These are phyloP conservation scores for Pentamera pediparva DNA, from an alignment of 53 echinoderm and acorn worm genomes.

Conservation along the genomic window DNA sequence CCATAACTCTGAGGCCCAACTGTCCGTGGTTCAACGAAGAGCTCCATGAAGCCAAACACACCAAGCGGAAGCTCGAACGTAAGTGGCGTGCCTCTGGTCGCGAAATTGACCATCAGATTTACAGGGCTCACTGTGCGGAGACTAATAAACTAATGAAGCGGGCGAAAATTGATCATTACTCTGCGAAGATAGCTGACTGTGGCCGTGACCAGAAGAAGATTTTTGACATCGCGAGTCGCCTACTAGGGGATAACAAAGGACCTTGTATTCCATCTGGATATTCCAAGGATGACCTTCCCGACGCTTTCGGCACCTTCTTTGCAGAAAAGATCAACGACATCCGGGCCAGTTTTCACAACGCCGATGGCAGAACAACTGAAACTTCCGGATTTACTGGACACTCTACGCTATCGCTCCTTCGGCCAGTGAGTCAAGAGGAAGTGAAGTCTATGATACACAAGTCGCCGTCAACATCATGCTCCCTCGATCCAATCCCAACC, in stretches of 20 bases:
- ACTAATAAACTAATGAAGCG: not conserved
- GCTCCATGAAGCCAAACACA: not conserved
- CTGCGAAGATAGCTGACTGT: not conserved
- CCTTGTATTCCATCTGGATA: not conserved
- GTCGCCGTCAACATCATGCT: not conserved
- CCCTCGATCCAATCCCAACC: slow-evolving; percentile 12
- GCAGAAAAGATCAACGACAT: not conserved
- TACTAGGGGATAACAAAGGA: not conserved
- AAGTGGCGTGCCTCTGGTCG: not conserved
- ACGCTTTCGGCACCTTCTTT: not conserved
- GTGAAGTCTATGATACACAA: not conserved
- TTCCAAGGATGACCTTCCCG: not conserved
- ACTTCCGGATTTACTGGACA: not conserved
- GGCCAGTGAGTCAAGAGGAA: not conserved
- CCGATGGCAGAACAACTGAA: not conserved
- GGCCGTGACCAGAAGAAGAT: not conserved
- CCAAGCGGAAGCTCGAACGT: not conserved
- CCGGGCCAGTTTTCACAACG: not conserved
- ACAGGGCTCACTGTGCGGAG: not conserved
- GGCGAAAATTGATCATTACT: not conserved
- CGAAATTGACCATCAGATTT: not conserved
- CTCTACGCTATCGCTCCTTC: not conserved
- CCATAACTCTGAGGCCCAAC: not conserved
- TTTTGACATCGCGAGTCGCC: not conserved
- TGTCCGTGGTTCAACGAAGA: not conserved